These are phyloP conservation scores for Dryomyza anilis DNA, from an alignment of 2,888 invertebrate genomes.

Conservation along the genomic window DNA sequence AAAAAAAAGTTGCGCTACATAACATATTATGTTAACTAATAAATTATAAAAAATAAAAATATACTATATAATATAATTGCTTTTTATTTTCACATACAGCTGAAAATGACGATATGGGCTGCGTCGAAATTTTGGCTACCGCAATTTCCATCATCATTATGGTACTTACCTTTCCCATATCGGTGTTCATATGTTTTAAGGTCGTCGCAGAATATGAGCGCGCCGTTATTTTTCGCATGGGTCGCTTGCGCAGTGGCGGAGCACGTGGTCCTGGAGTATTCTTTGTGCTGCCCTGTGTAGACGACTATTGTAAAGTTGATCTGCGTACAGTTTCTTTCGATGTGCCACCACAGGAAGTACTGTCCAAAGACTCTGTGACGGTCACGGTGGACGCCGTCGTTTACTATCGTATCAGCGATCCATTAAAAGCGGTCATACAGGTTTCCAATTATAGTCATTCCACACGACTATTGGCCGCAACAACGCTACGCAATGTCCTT, in stretches of 20 bases:
- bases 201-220: constrained; percentile 87
- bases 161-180: constrained; percentile 80
- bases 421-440: constrained; percentile 73
- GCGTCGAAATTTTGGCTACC: constrained; percentile 77
- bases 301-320: constrained; percentile 90
- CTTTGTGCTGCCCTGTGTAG: constrained; percentile 93
- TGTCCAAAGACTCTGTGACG: constrained; percentile 93
- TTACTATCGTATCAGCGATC: constrained; percentile 81
- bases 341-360: constrained; percentile 94
- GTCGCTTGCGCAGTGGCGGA: constrained; percentile 67
- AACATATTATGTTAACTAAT: too few species aligned
- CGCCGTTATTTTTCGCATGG: constrained; percentile 87
- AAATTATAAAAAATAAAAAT: too few species aligned
- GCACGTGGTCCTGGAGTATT: constrained; percentile 79
- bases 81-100: constrained; percentile 38
- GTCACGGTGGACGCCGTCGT: constrained; percentile 92
- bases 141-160: constrained; percentile 74
- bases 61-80: not conserved
- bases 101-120: constrained; percentile 70
- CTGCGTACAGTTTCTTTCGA: constrained; percentile 93
- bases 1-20: too few species aligned
- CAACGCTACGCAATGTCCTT: constrained; percentile 85
- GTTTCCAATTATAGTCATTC: constrained; percentile 84
- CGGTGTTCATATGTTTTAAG: constrained; percentile 84
- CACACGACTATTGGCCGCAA: constrained; percentile 80